Conservation (phyloP, 2,888 invertebrate species). For the Syrista parreyssii region DNA sequence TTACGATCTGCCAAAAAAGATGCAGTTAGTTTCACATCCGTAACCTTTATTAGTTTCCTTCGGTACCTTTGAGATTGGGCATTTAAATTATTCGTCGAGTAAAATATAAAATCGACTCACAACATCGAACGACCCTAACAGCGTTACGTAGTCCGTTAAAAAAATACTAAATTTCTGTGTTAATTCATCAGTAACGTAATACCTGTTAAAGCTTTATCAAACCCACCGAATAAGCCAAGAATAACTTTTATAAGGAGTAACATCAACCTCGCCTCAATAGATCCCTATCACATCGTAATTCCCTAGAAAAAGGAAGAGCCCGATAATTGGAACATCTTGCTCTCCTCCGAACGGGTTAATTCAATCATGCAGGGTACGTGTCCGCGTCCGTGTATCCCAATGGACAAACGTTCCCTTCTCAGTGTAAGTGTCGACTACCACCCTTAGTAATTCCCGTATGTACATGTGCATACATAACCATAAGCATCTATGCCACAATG, state of each 20-base stretch:
- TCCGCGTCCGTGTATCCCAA: neutral
- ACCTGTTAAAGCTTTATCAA: neutral
- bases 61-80: neutral
- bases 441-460: neutral
- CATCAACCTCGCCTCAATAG: neutral
- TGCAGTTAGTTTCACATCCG: conserved; percentile 29
- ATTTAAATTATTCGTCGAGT: neutral
- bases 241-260: neutral
- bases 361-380: neutral
- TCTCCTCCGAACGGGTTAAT: neutral
- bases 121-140: neutral
- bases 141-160: conserved; percentile 18
- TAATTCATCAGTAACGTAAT: neutral
- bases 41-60: conserved; percentile 17
- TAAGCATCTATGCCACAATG: neutral
- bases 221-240: neutral
- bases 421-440: neutral
- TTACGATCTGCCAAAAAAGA: conserved; percentile 31
- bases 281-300: neutral
- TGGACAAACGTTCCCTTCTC: neutral
- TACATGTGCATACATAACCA: neutral
- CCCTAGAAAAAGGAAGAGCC: neutral
- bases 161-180: neutral
- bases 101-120: neutral
- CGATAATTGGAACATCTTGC: neutral